Evolutionary conservation across 2,888 invertebrate species (phyloP).

Genomic region (Stenolophus ochropezus): DNA sequence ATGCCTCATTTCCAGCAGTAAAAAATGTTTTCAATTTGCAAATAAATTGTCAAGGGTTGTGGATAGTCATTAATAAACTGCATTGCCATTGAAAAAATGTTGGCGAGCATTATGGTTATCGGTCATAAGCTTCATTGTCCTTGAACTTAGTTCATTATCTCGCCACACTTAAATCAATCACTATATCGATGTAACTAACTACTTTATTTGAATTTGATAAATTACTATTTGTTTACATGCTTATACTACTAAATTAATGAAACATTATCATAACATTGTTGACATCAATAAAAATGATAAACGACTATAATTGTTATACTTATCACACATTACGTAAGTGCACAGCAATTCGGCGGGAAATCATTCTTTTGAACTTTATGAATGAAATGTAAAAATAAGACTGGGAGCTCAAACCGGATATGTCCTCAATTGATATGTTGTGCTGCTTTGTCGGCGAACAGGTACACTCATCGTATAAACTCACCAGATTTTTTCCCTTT

Average conservation of each 20-base stretch:
- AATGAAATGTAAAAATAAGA: constrained; percentile 17
- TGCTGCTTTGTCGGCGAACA: background rate
- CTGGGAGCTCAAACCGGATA: background rate
- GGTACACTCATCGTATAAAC: background rate
- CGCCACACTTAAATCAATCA: constrained; percentile 1
- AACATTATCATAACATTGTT: background rate
- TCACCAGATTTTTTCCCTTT: background rate
- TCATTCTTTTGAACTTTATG: background rate
- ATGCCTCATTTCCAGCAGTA: background rate
- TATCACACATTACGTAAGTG: background rate
- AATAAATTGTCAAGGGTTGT: too few relatives aligned
- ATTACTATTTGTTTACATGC: constrained; percentile 17
- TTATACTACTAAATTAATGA: constrained; percentile 2
- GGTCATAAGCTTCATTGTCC: background rate
- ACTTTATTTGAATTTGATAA: constrained; percentile 21
- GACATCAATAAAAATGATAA: background rate
- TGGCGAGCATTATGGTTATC: background rate
- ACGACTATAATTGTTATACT: background rate
- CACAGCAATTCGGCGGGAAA: background rate
- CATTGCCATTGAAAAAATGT: too few relatives aligned
- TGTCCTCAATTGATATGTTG: constrained; percentile 11
- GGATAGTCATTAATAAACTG: too few relatives aligned
- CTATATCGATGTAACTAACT: background rate
- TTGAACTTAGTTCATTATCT: constrained; percentile 27
- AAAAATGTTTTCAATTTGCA: background rate